These are phyloP conservation scores for Oligia fasciuncula DNA, from an alignment of 2,888 invertebrate species.

Conservation along the genomic window DNA sequence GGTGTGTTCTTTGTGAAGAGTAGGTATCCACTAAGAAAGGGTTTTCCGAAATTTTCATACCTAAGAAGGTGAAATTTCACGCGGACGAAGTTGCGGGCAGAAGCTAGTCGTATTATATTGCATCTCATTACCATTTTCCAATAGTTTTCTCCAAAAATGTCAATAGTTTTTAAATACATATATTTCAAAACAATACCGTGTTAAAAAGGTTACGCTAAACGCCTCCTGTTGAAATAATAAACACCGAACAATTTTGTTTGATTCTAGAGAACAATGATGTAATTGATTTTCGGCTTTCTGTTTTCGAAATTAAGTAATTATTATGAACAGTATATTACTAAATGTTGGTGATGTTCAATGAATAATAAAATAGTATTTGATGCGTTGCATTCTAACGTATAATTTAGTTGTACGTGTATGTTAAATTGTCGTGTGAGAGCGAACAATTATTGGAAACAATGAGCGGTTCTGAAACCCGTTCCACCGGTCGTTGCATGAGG, in stretches of 20 bases:
- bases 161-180: neutral
- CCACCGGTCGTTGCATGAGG: conserved; percentile 56
- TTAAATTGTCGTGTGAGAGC: conserved; percentile 55
- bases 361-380: conserved; percentile 29
- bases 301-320: conserved; percentile 50
- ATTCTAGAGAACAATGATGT: conserved; percentile 30
- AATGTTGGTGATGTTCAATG: conserved; percentile 6
- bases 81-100: too few relatives aligned
- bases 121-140: neutral
- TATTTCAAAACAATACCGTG: conserved; percentile 20
- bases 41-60: too few relatives aligned
- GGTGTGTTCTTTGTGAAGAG: too few relatives aligned
- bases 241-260: conserved; percentile 26
- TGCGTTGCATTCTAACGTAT: conserved; percentile 41
- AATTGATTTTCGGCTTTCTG: conserved; percentile 43
- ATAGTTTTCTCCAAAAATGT: neutral
- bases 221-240: conserved; percentile 28
- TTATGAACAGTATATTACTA: conserved; percentile 21
- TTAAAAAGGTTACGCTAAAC: conserved; percentile 24
- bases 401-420: conserved; percentile 46
- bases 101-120: neutral
- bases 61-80: too few relatives aligned
- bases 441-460: conserved; percentile 64
- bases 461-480: conserved; percentile 49
- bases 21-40: too few relatives aligned